phyloP scores from a whole-genome alignment of 2,797 vertebrate genomes.

The Jordanella pulchra region DNA sequence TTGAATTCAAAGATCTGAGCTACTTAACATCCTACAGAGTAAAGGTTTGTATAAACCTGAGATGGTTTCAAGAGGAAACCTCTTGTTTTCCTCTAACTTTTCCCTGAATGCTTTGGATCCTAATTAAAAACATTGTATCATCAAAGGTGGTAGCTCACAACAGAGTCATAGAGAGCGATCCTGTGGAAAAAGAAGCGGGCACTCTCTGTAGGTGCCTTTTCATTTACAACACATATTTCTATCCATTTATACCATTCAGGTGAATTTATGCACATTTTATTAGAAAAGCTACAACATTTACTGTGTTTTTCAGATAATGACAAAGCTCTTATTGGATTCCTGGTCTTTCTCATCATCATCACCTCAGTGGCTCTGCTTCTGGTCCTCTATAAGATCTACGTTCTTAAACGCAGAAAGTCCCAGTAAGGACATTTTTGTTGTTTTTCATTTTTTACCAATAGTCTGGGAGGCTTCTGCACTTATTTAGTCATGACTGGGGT shows the following conservation, averaged over 20 bases:
- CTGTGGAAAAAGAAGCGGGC: accelerated
- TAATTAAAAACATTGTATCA: slow-evolving; percentile 1
- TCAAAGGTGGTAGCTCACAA: slow-evolving; percentile 45
- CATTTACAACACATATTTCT: not conserved
- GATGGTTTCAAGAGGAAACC: not conserved
- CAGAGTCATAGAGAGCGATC: accelerated
- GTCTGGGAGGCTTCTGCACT: accelerated
- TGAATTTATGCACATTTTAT: not conserved
- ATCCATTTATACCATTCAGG: not conserved
- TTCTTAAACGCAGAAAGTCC: slow-evolving; percentile 79
- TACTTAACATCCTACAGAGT: slow-evolving; percentile 62
- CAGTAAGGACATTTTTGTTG: slow-evolving; percentile 72
- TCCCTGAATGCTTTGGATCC: not conserved
- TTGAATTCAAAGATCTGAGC: slow-evolving; percentile 51
- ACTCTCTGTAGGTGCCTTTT: slow-evolving; percentile 50
- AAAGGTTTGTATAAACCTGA: slow-evolving; percentile 55
- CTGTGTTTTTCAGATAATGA: slow-evolving; percentile 82
- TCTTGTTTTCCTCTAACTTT: not conserved
- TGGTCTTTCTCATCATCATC: slow-evolving; percentile 87
- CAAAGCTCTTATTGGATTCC: slow-evolving; percentile 84
- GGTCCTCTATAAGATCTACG: slow-evolving; percentile 91
- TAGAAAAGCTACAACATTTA: not conserved
- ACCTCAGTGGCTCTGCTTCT: slow-evolving; percentile 85
- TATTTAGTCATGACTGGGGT: not conserved
- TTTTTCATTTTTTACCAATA: not conserved